Base-by-base conservation (phyloP, 2,888 invertebrate genomes). In the Portevinia maculata region DNA sequence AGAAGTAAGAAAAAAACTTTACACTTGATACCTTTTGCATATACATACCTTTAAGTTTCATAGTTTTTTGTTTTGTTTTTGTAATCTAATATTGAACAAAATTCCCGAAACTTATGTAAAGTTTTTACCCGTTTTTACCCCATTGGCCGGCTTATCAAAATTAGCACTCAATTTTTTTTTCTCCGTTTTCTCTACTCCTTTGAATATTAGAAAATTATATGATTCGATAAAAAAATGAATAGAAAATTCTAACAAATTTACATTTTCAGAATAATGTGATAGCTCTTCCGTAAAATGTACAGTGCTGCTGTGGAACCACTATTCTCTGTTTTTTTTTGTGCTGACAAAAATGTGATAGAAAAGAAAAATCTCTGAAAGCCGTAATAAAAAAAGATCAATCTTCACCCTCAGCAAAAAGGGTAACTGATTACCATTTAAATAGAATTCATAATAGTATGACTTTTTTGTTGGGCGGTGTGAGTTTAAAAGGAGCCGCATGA, bases 361-460 rank as follows among this genome's bases (percentile, higher is more conserved):
- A 65, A 71, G 59, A 53, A 46, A 78, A 83, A 83, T 83, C 83
- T 67, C 71, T 62, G 71, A 83, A 78, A 83, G 52, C 67, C 62
- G 65, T 83, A 78, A 75, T 74, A 75, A 83, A 83, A 79, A 83
- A 83, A 78, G 83, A 78, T 71, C 76, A 83, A 83, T 83, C 78
- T 83, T 83, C 78, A 65, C 59, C 71, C 60, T 50, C 50, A 21
- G 67, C 83, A 78, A 78, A 83, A 83, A 83, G 83, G 83, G 78
- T 83, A 83, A 83, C 83, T 83, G 83, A 83, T 83, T 83, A 83
- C 78, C 83, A 83, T 83, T 78, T 83, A 83, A 83, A 83, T 83
- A 83, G 83, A 78, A 83, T 83, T 83, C 83, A 83, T 83, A 76
- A 83, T 71, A 71, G 76, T 73, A 83, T 83, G 76, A 83, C 76